Base-by-base conservation (phyloP, 2,113 vertebrate species). In the Bambusicola thoracicus region DNA sequence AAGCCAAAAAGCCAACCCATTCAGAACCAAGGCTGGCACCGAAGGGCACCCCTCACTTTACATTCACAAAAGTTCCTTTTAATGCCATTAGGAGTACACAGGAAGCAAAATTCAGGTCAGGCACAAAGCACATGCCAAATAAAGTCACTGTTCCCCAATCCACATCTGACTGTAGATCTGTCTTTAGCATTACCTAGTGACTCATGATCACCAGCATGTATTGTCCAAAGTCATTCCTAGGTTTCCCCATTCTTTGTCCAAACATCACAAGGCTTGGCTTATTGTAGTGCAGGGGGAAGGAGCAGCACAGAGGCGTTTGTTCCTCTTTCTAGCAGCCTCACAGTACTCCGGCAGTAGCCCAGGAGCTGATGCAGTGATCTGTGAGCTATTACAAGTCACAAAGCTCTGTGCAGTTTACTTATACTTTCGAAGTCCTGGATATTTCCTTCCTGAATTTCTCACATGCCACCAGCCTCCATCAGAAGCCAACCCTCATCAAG, bases 141-240 rank as follows among this genome's bases (percentile, higher is more conserved):
- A 72, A 85, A 78, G 61, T 44, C 30, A 14, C 46, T 22, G 44
- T 48, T 80, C 38, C 6, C 65, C 53, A 51, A 8, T 27, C 21
- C 8, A 2, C 61, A 59, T 77, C 79, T 85, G 89, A 85, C 55
- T 85, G 55, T 48, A 41, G 83, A 14, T 76, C 58, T 88, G 66
- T 46, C 58, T 81, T 68, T 14, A 72, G 34, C 69, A 66, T 46
- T 84, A 91, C 56, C 56, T 75, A n/a, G 63, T 94, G 81, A 82
- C 70, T 90, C 95, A 91, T 10, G 63, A 69, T 88, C 91, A 95
- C 67, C 82, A 90, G 87, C 68, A 16, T 74, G 43, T 8, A 51
- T 3, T 87, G 87, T 68, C 80, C 85, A 92, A 65, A 79, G 80
- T 83, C 69, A 68, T 69, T 83, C 69, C 62, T 78, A 69, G 80